Evolutionary conservation across 2,113 vertebrate species (phyloP).

Genomic region (Centropus bengalensis): DNA sequence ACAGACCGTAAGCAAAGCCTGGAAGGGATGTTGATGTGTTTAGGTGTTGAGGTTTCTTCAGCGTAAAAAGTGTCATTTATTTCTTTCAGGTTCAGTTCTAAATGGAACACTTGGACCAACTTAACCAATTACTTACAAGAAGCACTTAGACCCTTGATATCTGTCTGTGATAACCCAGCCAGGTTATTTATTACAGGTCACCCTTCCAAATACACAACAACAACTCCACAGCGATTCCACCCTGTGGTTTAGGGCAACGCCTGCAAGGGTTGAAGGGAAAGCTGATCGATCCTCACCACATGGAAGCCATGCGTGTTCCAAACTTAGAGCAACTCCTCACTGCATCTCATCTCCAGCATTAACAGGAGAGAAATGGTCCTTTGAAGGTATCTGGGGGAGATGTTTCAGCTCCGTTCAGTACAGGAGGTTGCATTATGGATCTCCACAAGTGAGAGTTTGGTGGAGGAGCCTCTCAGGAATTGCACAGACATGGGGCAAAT

Average conservation of each 20-base stretch:
- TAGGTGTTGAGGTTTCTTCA: background rate
- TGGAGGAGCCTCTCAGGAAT: background rate
- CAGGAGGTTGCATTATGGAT: too few relatives aligned
- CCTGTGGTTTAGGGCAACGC: background rate
- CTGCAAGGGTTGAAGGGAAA: background rate
- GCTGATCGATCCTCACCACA: background rate
- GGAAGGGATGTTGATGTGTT: fast-evolving
- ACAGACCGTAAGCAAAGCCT: background rate
- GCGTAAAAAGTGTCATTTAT: background rate
- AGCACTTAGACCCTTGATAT: background rate
- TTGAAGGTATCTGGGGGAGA: background rate
- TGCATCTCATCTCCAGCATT: fast-evolving
- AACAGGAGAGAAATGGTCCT: too few relatives aligned
- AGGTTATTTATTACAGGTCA: background rate
- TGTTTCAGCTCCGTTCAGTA: background rate
- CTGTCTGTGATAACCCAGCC: background rate
- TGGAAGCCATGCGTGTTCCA: background rate
- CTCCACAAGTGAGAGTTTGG: background rate
- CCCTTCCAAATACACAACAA: background rate
- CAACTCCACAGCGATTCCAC: background rate
- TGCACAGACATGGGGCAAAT: background rate
- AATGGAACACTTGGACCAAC: background rate
- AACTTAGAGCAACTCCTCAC: background rate
- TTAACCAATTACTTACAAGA: background rate
- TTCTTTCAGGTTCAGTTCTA: background rate